These are phyloP conservation scores for Aleiodes alternator DNA, from an alignment of 2,888 invertebrate species.

Conservation along the genomic window DNA sequence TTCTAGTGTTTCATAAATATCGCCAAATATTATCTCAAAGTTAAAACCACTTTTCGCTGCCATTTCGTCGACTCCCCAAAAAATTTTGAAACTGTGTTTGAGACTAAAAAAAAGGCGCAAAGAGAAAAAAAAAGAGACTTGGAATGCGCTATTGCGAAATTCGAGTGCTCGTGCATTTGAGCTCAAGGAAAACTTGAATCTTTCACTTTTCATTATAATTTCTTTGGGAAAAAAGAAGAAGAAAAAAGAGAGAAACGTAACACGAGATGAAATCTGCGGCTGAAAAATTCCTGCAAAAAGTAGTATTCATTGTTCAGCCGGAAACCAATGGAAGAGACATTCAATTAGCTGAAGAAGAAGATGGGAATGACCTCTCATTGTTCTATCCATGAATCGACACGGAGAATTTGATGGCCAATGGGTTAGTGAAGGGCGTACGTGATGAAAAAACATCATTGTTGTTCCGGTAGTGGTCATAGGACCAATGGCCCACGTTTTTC, in stretches of 20 bases:
- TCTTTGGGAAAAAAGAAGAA: not conserved
- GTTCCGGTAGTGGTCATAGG: not conserved
- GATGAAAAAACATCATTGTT: slow-evolving; percentile 6
- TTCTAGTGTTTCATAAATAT: not conserved
- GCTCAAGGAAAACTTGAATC: slow-evolving; percentile 54
- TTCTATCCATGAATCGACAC: not conserved
- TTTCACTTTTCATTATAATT: slow-evolving; percentile 7
- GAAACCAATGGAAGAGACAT: not conserved
- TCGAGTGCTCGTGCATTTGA: slow-evolving; percentile 43
- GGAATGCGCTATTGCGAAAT: slow-evolving; percentile 14
- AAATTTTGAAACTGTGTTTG: not conserved
- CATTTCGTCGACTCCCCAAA: not conserved
- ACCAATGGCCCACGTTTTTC: not conserved
- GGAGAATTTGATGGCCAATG: slow-evolving; percentile 9
- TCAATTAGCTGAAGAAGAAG: not conserved
- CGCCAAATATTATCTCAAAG: too few relatives aligned
- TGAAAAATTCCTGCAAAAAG: not conserved
- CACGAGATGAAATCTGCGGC: slow-evolving; percentile 1
- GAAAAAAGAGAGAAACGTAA: slow-evolving; percentile 7
- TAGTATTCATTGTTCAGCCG: not conserved
- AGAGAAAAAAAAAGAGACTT: not conserved
- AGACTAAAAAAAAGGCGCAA: not conserved
- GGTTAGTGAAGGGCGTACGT: slow-evolving; percentile 49
- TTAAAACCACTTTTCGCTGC: too few relatives aligned
- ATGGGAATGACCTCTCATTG: not conserved